Evolutionary conservation across 2,797 vertebrate species (phyloP), one percentile per base, ranked within the genome.

Genomic region (Cynopterus sphinx): DNA sequence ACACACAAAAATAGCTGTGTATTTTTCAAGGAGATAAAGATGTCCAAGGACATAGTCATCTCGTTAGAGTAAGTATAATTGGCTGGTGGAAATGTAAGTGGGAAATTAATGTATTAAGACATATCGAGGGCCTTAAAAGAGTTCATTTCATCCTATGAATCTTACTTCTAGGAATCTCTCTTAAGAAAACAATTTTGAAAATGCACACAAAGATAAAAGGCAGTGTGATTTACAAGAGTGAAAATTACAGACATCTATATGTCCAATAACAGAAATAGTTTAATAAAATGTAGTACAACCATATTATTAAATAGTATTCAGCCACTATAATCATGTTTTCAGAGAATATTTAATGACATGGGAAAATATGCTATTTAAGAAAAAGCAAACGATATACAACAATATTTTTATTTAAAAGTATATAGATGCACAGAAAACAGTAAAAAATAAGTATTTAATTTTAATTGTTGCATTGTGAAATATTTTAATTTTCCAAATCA

Each of bases 401-500:
- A 74, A n/a, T 46, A 31, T 73, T 93, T 57, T 83, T 82, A 16
- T 90, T 82, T 31, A 90, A 92, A 84, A 71, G 6, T 59, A 51
- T 33, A 63, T 7, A 79, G 15, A 74, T 53, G 7, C 4, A 65
- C 21, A 39, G 31, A 93, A 82, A 89, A 59, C 7, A 81, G 28
- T 39, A 49, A 11, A 46, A 78, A 67, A 74, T 43, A 51, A 49
- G 7, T 2, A 74, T 82, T 90, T 83, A 2, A 51, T 86, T 95
- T 95, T 43, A 41, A 6, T 61, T 33, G 0, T 43, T 73, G 22
- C 21, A 74, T 31, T 43, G 9, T 70, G 46, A 78, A 16, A 68
- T 39, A 73, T 92, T 95, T 95, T 57, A 74, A 82, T 90, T 95
- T 87, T 75, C 36, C 24, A 77, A 94, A 73, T 85, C 57, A 13